Base-by-base conservation (phyloP, 2,797 vertebrate species). In the Phoeniculus purpureus region DNA sequence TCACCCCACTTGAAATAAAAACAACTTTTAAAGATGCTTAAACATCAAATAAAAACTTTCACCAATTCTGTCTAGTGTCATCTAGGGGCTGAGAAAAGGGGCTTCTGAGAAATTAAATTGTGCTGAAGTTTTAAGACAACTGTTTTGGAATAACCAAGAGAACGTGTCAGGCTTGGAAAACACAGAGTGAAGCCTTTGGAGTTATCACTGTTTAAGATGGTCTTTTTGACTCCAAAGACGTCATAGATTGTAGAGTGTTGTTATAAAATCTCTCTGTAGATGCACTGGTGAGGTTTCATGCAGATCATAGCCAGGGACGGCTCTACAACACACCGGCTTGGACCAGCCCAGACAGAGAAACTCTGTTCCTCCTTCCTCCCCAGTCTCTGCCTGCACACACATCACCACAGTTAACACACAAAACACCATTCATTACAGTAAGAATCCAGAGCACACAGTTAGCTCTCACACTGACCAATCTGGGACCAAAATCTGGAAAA, bases 291-390 rank as follows among this genome's bases (percentile, higher is more conserved):
- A 62, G 74, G 74, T 84, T 93, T 86, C 48, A 81, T 1, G 3
- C 3, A 75, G 91, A 84, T 56, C 84, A 81, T 61, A 90, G 88
- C 70, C 81, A 78, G 81, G 71, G 74, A 37, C 70, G 56, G 68
- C 51, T 61, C 73, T 25, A 60, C 60, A 84, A 70, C 32, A n/a
- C 60, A 37, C 17, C 2, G 1, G 59, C 19, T 31, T 60, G 70
- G 77, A 80, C 45, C 17, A 74, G 65, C 40, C 40, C 65, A 56
- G 29, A 94, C 93, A 88, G 91, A 90, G 91, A 26, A 88, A 86
- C 47, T 88, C 87, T 93, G 87, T 67, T 90, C 62, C 74, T 92
- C 61, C 65, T 71, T 62, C 83, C 45, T 75, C 62, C 77, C 23
- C 73, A 66, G 50, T 2, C 61, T 47, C 52, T 62, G 77, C 83